phyloP scores from a whole-genome alignment of 2,113 vertebrate genomes.

The human (Homo sapiens) region DNA sequence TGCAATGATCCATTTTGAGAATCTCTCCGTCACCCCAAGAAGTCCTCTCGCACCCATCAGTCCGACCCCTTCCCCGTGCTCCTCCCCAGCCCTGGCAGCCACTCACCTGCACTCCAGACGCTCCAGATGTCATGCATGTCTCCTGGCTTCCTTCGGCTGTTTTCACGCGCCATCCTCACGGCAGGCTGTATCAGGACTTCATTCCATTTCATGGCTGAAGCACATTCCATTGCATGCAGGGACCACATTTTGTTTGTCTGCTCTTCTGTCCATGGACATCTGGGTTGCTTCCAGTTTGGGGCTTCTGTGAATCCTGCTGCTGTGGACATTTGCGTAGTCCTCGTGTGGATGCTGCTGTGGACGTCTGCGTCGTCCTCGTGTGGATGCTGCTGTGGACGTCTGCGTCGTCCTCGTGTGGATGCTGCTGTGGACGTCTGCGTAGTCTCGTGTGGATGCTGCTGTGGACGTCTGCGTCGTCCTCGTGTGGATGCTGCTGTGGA shows the following conservation, averaged over 20 bases:
- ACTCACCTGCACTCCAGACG: fast-evolving
- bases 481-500: too few species aligned
- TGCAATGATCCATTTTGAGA: fast-evolving
- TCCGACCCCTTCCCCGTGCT: fast-evolving
- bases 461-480: too few species aligned
- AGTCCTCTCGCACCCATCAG: not conserved
- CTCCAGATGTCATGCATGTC: too few species aligned
- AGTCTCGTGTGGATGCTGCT: too few species aligned
- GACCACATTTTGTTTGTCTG: not conserved
- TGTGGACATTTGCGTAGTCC: fast-evolving
- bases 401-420: too few species aligned
- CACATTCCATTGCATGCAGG: not conserved
- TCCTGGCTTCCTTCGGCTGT: not conserved
- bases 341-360: too few species aligned
- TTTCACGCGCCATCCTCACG: too few species aligned
- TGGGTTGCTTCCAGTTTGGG: not conserved
- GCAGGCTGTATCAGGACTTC: too few species aligned
- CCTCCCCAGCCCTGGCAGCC: not conserved
- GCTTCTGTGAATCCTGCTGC: fast-evolving
- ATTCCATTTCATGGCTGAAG: too few species aligned
- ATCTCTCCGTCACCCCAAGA: not conserved
- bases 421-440: too few species aligned
- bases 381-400: too few species aligned
- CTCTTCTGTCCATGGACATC: not conserved
- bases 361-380: too few species aligned